Base-by-base conservation (phyloP, 2,797 vertebrate genomes). In the Micrastur ruficollis region DNA sequence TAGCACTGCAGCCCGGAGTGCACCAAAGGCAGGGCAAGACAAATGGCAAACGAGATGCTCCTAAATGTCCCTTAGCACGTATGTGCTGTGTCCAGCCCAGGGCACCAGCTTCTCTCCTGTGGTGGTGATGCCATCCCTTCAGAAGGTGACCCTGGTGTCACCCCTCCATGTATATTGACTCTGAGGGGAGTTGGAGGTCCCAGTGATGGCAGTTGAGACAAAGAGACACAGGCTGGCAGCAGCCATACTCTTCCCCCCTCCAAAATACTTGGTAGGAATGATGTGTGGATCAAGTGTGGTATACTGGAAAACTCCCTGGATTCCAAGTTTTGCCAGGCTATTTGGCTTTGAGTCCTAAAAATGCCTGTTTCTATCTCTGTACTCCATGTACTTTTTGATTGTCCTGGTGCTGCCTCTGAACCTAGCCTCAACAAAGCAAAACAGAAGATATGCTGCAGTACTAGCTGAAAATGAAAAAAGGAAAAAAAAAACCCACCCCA, bases 231-330 rank as follows among this genome's bases (percentile, higher is more conserved):
- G 19, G 9, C 5, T 75, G 62, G 9, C 27, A 53, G 53, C 29
- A 46, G 9, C 14, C 9, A 6, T 38, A 32, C 32, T 62, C 15
- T 17, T n/a, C 2, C 3, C 2, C 2, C 14, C 7, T 59, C 17
- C 21, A 63, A 93, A 83, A 34, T 46, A 47, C 15, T 12, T 47
- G 2, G 6, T 36, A 65, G 32, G 40, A 86, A 34, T 26, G 18
- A 58, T 22, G 9, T 50, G 19, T 21, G 22, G 5, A 32, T 20
- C 29, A 76, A 62, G 9, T 12, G 15, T 29, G 6, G n/a, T 46
- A 3, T 29, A 31, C 36, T 79, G 26, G 14, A 40, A 70, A 86
- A 32, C 23, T 34, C 38, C 12, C 11, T 15, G 22, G 8, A 14
- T 42, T 42, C 40, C 40, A 42, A 42, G 40, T 42, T 42, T 34